phyloP scores from a whole-genome alignment of 2,888 invertebrate species.

The Melanophora roralis region DNA sequence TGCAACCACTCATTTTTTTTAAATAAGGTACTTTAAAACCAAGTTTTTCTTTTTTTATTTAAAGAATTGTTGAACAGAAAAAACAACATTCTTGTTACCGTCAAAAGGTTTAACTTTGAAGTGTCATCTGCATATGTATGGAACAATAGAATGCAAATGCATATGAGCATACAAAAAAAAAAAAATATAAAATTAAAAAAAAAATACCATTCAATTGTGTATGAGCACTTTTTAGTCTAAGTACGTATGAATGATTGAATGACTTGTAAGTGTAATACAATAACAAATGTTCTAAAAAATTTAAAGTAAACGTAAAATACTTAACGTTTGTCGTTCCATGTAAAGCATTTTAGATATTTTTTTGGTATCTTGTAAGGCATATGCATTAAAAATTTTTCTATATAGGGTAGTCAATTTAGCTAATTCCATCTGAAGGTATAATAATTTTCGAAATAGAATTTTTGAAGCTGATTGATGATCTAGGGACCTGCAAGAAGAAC shows the following conservation, averaged over 20 bases:
- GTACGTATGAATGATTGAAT: conserved; percentile 12
- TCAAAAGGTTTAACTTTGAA: conserved; percentile 64
- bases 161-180: conserved; percentile 40
- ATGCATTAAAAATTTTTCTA: too few relatives aligned
- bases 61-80: conserved; percentile 32
- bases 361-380: too few relatives aligned
- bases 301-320: too few relatives aligned
- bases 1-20: conserved; percentile 36
- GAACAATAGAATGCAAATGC: conserved; percentile 50
- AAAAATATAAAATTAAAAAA: conserved; percentile 6
- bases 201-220: conserved; percentile 35
- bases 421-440: too few relatives aligned
- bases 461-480: too few relatives aligned
- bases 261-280: too few relatives aligned
- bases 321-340: too few relatives aligned
- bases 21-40: conserved; percentile 55
- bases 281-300: too few relatives aligned
- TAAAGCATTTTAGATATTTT: too few relatives aligned
- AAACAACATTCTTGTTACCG: conserved; percentile 32
- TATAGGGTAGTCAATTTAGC: too few relatives aligned
- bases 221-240: conserved; percentile 46
- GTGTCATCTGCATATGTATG: conserved; percentile 60
- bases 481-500: too few relatives aligned
- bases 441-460: too few relatives aligned
- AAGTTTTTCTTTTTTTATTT: conserved; percentile 47